These are phyloP conservation scores for Fregetta grallaria DNA, from an alignment of 2,113 vertebrate species.

Conservation along the genomic window DNA sequence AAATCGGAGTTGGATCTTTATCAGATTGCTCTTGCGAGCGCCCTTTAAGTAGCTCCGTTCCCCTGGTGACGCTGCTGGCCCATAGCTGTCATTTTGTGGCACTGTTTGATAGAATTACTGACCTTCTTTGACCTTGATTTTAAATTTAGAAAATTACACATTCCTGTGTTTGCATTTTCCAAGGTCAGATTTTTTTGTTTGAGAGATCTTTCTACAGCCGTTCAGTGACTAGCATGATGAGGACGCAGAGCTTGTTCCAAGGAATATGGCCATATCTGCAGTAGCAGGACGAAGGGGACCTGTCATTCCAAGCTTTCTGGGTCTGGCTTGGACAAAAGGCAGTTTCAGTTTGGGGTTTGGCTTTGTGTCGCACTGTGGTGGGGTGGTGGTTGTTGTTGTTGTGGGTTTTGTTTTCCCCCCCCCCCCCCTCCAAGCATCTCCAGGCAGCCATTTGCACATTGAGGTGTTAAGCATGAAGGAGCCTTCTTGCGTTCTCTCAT, in stretches of 20 bases:
- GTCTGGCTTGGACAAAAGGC: background rate
- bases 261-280: background rate
- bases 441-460: background rate
- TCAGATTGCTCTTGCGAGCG: background rate
- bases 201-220: background rate
- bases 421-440: background rate
- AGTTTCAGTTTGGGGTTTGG: background rate
- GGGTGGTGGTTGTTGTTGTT: too few relatives aligned
- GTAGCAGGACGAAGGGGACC: background rate
- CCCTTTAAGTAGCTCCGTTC: background rate
- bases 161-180: conserved; percentile 1
- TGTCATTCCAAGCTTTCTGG: background rate
- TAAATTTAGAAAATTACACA: conserved; percentile 44
- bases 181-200: background rate
- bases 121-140: conserved; percentile 37
- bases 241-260: background rate
- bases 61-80: conserved; percentile 27
- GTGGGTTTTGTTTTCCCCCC: too few relatives aligned
- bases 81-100: conserved; percentile 2
- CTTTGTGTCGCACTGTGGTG: background rate
- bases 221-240: background rate
- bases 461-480: background rate
- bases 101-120: conserved; percentile 22
- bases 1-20: background rate
- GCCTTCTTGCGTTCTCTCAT: background rate